Evolutionary conservation across 2,113 vertebrate species (phyloP), one percentile per base, ranked within the genome.

Genomic region (Pristiophorus japonicus): DNA sequence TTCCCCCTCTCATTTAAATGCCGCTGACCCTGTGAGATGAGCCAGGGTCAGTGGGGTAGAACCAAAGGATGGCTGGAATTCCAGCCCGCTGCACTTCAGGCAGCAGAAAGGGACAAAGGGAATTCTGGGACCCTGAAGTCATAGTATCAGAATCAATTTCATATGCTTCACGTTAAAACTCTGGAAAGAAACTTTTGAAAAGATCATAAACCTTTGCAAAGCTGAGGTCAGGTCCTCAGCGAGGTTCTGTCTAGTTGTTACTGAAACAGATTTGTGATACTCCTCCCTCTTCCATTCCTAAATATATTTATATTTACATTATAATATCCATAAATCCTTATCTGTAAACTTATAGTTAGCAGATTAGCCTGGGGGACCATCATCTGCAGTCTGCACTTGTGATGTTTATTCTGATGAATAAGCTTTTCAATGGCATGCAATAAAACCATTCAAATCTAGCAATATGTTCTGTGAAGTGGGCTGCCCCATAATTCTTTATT

Each of bases 341-440:
- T 91, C 87, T 91, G 34, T 91, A 90, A 62, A 81, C 38, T 81
- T 81, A 38, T 18, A 81, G 38, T 42, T 38, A 81, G 30, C 51
- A 59, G 87, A 91, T 91, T 91, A 91, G 30, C 87, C 30, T 91
- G 24, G 30, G 45, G 55, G 51, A 91, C 27, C 27, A 91, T 91
- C 87, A 62, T 91, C 30, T 62, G 87, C 87, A 59, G 30, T n/a
- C 87, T 62, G 87, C 87, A 62, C 12, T 62, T 62, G 55, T 59
- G 87, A 62, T 91, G 4, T 91, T 91, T 62, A 59, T 91, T 18
- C 87, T 91, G 87, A 24, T 91, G 87, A 27, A 90, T 90, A 34
- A 90, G 3, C 30, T 90, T 55, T 59, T 90, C 51, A 90, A 90
- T 90, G 11, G 30, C 12, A 62, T 20, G 51, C 34, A 91, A 91